phyloP scores from a whole-genome alignment of 2,113 vertebrate genomes.

The Dipodomys stephensi region DNA sequence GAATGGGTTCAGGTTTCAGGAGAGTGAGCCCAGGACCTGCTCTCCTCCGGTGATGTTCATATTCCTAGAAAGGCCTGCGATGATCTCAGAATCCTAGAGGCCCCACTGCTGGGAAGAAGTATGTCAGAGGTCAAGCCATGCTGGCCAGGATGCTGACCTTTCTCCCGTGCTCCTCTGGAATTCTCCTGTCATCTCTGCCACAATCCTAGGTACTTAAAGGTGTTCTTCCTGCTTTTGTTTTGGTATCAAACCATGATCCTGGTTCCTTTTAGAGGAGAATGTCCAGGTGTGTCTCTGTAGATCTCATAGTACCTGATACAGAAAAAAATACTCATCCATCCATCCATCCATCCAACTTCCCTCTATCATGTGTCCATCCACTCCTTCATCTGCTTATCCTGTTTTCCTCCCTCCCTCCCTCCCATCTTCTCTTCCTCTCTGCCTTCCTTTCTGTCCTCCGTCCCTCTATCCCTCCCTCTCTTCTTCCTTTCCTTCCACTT shows the following conservation, averaged over 20 bases:
- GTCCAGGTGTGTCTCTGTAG: not conserved
- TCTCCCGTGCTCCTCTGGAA: not conserved
- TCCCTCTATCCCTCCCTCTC: not conserved
- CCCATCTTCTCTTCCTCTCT: not conserved
- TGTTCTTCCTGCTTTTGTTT: not conserved
- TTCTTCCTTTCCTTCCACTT: too few species aligned
- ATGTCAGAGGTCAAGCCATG: accelerated
- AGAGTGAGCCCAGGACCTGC: not conserved
- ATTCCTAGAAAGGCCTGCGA: not conserved
- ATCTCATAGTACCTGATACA: not conserved
- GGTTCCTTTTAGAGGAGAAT: not conserved
- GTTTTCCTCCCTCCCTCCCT: not conserved
- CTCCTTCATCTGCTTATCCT: not conserved
- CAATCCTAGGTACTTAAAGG: accelerated
- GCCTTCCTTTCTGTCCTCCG: not conserved
- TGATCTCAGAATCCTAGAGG: not conserved
- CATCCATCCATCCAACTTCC: not conserved
- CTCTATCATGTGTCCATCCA: too few species aligned
- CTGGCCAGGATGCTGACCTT: not conserved
- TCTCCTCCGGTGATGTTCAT: not conserved
- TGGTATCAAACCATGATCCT: not conserved
- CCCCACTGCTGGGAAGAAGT: accelerated
- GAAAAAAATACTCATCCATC: not conserved
- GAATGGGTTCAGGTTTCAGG: not conserved
- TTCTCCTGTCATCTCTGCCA: not conserved